Evolutionary conservation across 2,888 invertebrate genomes (phyloP).

Genomic region (Dynastes grantii): DNA sequence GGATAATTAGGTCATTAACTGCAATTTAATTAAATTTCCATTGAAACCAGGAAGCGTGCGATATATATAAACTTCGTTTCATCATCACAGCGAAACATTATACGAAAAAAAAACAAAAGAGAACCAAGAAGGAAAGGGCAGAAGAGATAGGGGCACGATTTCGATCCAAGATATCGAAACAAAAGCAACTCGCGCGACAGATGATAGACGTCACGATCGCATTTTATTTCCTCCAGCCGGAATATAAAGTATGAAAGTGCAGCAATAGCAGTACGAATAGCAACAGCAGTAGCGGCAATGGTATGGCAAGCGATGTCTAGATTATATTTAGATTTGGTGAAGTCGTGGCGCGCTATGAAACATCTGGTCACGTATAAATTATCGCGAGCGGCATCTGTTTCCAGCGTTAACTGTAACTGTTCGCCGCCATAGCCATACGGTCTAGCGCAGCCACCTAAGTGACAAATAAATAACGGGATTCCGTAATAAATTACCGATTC

Average conservation of each 20-base stretch:
- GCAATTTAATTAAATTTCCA: background rate
- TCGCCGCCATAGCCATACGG: background rate
- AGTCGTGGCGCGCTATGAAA: slow-evolving; percentile 28
- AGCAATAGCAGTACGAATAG: background rate
- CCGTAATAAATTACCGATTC: slow-evolving; percentile 43
- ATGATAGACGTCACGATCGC: background rate
- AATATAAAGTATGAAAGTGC: background rate
- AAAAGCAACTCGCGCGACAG: background rate
- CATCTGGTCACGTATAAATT: slow-evolving; percentile 53
- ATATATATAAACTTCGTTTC: background rate
- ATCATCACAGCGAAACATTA: background rate
- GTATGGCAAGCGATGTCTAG: slow-evolving; percentile 18
- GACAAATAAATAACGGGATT: slow-evolving; percentile 51
- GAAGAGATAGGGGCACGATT: background rate
- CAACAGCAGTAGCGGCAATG: background rate
- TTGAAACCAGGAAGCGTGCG: background rate
- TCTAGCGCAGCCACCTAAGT: slow-evolving; percentile 45
- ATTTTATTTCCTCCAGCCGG: background rate
- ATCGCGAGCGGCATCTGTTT: slow-evolving; percentile 46
- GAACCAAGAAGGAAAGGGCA: background rate
- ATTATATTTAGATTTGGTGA: slow-evolving; percentile 50
- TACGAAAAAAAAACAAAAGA: background rate
- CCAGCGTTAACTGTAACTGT: slow-evolving; percentile 20
- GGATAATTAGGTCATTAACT: background rate
- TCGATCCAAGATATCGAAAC: background rate